These are phyloP conservation scores for Blera fallax DNA, from an alignment of 2,888 invertebrate species.

Conservation along the genomic window DNA sequence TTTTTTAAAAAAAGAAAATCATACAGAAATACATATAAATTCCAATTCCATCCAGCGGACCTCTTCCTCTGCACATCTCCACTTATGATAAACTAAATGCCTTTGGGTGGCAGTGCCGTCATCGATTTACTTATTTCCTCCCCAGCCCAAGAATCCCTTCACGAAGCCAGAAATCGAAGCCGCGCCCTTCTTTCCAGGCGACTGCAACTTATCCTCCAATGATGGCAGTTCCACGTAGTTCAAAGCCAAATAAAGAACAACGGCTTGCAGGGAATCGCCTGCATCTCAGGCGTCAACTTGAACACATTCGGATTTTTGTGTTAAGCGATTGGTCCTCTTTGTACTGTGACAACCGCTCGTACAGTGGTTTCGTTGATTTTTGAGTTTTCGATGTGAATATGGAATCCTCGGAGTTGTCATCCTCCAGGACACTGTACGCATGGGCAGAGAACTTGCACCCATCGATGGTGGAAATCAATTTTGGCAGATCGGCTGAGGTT, in stretches of 20 bases:
- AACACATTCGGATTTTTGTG: constrained; percentile 93
- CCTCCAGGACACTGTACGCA: constrained; percentile 91
- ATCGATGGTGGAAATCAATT: constrained; percentile 86
- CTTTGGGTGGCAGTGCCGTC: background rate
- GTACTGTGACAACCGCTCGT: constrained; percentile 94
- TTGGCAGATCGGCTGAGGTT: constrained; percentile 83
- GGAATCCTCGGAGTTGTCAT: constrained; percentile 86
- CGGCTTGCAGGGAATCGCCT: constrained; percentile 96
- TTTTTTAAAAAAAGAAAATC: constrained; percentile 23
- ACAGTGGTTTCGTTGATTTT: constrained; percentile 86
- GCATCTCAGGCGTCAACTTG: constrained; percentile 94
- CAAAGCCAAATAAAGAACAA: constrained; percentile 97
- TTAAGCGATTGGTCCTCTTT: constrained; percentile 92
- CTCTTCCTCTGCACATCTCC: no score
- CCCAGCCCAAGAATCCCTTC: constrained; percentile 97
- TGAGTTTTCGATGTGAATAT: constrained; percentile 79
- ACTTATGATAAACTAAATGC: background rate
- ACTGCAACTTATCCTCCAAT: constrained; percentile 88
- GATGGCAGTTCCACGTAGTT: constrained; percentile 94
- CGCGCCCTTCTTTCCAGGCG: constrained; percentile 85
- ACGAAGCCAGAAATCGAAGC: constrained; percentile 95
- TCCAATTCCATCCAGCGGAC: constrained; percentile 52
- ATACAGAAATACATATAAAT: constrained; percentile 1
- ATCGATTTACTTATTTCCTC: constrained; percentile 82
- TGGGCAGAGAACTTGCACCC: constrained; percentile 91